A percentile compares a stretch with the other conserved stretches of the same genome.
These are phyloP conservation scores for Syrista parreyssii DNA, from an alignment of 2,888 invertebrate genomes.

Conservation along the genomic window DNA sequence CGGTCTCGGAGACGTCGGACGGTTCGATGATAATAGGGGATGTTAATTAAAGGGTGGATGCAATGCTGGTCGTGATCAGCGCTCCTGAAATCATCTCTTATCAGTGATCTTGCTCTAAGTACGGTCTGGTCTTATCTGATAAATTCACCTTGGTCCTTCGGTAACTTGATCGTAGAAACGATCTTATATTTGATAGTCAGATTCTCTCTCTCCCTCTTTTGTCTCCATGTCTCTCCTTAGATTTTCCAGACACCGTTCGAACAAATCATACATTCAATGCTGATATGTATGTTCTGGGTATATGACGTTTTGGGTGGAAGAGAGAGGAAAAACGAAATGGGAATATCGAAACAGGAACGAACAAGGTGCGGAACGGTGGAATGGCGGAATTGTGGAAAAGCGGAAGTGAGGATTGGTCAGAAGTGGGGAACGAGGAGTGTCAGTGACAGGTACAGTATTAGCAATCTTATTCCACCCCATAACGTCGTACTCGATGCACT, in stretches of 20 bases:
- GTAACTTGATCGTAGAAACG: not conserved
- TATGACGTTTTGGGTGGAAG: not conserved
- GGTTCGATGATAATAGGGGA: constrained; percentile 34
- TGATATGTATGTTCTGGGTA: not conserved
- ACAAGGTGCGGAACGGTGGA: not conserved
- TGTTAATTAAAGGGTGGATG: constrained; percentile 30
- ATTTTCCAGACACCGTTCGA: not conserved
- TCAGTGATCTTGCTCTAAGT: not conserved
- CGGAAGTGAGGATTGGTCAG: not conserved
- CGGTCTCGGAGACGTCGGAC: constrained; percentile 10
- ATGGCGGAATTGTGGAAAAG: not conserved
- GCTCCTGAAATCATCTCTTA: not conserved
- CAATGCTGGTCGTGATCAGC: not conserved
- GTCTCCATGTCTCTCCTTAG: not conserved
- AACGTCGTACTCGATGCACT: not conserved
- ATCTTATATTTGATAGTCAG: not conserved
- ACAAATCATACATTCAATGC: not conserved
- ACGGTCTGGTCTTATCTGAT: not conserved
- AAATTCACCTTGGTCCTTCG: not conserved
- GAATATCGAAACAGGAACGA: not conserved
- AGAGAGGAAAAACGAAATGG: not conserved
- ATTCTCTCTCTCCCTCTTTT: not conserved
- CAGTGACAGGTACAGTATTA: constrained; percentile 53
- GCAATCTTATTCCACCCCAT: constrained; percentile 40
- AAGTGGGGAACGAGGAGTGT: not conserved